Evolutionary conservation across 1,140 invertebrate species (phyloP), one percentile per base, ranked within the genome.

Genomic region (Archegozetes longisetosus): DNA sequence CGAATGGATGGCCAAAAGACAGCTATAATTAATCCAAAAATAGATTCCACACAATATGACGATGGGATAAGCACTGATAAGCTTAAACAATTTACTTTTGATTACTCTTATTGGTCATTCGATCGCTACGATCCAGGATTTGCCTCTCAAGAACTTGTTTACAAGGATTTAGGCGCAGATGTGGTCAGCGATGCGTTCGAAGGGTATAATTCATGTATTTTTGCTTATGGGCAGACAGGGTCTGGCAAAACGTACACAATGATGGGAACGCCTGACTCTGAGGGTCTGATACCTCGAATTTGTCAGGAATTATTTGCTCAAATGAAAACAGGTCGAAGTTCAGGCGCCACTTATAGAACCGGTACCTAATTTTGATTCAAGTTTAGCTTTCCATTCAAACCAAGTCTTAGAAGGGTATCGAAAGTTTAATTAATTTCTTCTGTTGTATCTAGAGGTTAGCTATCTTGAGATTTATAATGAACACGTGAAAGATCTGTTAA

Each of bases 141-240:
- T 75, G 82, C 83, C 25, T 80, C 82, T 25, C 87, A 91, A 71
- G 84, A 89, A 69, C 65, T 63, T 53, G 76, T 81, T 0, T 81
- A 77, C 67, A 61, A 75, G 54, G 77, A 82, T 64, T 69, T 82
- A 3, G 81, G 80, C 0, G 66, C 73, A 61, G 76, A 74, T 22
- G 75, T 82, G 12, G 62, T 82, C 12, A 69, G 78, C 50, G 81
- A 95, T 79, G 92, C 93, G 56, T 96, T 97, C 76, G 83, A 92
- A 75, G 94, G 93, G 53, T 98, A 98, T 79, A 98, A 98, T 76
- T 92, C 91, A 13, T 98, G 93, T 73, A 95, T 98, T 72, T 97
- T 98, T 76, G 93, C 92, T 17, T 98, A 98, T 71, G 94, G 93
- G 66, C 94, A 98, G 76, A 98, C 94, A 71, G 92, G 92, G 60